Percentiles rank a stretch among this genome's conserved stretches.
These are phyloP conservation scores for Natator depressus DNA, from an alignment of 2,113 vertebrate species.

Conservation along the genomic window DNA sequence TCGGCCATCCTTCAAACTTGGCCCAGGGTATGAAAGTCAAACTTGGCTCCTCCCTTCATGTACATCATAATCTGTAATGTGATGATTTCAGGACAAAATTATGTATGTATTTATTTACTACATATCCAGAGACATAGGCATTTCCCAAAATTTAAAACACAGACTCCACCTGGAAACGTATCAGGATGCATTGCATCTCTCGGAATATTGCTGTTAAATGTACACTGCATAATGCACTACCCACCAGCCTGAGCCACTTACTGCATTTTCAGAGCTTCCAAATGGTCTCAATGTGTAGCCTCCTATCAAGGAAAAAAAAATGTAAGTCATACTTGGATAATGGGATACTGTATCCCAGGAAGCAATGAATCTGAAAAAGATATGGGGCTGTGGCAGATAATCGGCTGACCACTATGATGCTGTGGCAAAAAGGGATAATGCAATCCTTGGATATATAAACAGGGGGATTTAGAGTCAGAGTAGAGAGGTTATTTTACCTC, in stretches of 20 bases:
- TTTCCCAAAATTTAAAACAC: background rate
- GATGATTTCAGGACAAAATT: background rate
- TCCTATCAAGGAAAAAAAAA: background rate
- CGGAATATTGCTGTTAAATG: background rate
- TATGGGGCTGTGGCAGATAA: background rate
- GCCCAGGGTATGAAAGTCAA: background rate
- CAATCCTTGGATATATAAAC: background rate
- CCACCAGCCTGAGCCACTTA: background rate
- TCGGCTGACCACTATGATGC: background rate
- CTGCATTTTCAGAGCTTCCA: background rate
- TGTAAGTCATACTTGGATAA: background rate
- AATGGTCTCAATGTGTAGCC: background rate
- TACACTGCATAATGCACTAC: background rate
- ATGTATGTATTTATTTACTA: background rate
- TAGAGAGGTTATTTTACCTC: background rate
- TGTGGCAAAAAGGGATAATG: background rate
- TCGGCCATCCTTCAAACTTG: background rate
- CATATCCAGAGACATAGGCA: background rate
- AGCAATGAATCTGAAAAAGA: background rate
- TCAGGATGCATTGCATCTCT: background rate
- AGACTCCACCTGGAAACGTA: background rate
- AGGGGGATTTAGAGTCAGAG: background rate
- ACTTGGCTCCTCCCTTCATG: background rate
- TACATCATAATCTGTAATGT: fast-evolving
- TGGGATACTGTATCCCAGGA: background rate